phyloP scores from a whole-genome alignment of 2,888 invertebrate genomes.

The Norana najaformis region DNA sequence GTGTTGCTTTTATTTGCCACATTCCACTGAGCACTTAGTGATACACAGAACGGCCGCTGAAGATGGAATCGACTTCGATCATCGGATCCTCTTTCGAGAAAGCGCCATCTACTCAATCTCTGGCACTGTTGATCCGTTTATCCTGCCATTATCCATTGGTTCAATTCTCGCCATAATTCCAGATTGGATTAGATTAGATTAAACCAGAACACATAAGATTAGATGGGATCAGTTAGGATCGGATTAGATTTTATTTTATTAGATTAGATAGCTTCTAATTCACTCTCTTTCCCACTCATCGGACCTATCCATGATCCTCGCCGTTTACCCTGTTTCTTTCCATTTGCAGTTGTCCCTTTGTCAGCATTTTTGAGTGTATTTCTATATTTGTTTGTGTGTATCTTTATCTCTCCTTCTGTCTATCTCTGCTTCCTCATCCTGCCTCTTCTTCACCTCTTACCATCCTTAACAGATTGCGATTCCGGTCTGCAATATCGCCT shows the following conservation, averaged over 20 bases:
- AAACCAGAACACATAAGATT: too few relatives aligned
- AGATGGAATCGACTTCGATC: slow-evolving; percentile 13
- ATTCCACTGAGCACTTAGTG: neutral
- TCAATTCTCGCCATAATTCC: neutral
- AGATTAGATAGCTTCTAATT: slow-evolving; percentile 1
- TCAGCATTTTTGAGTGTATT: neutral
- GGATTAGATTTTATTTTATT: neutral
- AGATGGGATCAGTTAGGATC: neutral
- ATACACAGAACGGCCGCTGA: too few relatives aligned
- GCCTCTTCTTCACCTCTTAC: neutral
- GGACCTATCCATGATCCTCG: too few relatives aligned
- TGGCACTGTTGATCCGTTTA: neutral
- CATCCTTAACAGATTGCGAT: neutral
- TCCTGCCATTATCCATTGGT: neutral
- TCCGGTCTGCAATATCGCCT: neutral
- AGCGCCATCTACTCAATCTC: neutral
- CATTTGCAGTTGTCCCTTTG: too few relatives aligned
- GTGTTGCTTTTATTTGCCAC: neutral
- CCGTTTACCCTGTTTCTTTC: too few relatives aligned
- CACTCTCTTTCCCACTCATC: neutral
- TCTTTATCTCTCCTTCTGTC: neutral
- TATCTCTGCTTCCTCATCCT: neutral
- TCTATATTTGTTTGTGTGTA: neutral
- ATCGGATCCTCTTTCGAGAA: neutral
- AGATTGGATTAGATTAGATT: neutral